Evolutionary conservation across 1,140 invertebrate species (phyloP).

Genomic region (Drosophila murphyi): DNA sequence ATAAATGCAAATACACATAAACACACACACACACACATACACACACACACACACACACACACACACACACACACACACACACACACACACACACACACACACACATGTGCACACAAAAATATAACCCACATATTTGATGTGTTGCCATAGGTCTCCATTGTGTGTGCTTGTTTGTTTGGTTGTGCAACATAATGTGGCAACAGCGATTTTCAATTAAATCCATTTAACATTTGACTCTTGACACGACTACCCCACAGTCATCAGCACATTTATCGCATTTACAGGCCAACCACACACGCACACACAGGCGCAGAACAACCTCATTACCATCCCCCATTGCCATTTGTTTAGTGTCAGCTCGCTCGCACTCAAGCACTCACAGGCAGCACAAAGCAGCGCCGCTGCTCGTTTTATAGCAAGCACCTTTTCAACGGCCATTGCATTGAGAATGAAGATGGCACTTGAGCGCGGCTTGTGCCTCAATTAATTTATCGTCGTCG

Average conservation of each 20-base stretch:
- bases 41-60: constrained; percentile 9
- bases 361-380: constrained; percentile 13
- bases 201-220: constrained; percentile 71
- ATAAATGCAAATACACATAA: constrained; percentile 67
- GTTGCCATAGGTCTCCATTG: constrained; percentile 26
- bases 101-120: constrained; percentile 11
- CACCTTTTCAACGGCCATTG: constrained; percentile 43
- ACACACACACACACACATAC: constrained; percentile 14
- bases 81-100: constrained; percentile 15
- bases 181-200: constrained; percentile 74
- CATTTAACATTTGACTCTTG: constrained; percentile 58
- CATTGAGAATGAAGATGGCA: constrained; percentile 42
- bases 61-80: constrained; percentile 16
- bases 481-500: constrained; percentile 35
- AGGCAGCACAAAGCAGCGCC: not conserved
- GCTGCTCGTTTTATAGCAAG: constrained; percentile 47
- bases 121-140: constrained; percentile 27
- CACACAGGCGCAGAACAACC: constrained; percentile 4
- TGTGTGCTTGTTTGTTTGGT: constrained; percentile 26
- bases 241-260: constrained; percentile 48
- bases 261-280: constrained; percentile 29
- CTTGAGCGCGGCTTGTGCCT: constrained; percentile 36
- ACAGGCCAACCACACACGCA: constrained; percentile 2
- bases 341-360: constrained; percentile 32
- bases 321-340: constrained; percentile 49